Evolutionary conservation across 1,140 invertebrate genomes (phyloP), one percentile per base, ranked within the genome.

Genomic region (Hyles euphorbiae): DNA sequence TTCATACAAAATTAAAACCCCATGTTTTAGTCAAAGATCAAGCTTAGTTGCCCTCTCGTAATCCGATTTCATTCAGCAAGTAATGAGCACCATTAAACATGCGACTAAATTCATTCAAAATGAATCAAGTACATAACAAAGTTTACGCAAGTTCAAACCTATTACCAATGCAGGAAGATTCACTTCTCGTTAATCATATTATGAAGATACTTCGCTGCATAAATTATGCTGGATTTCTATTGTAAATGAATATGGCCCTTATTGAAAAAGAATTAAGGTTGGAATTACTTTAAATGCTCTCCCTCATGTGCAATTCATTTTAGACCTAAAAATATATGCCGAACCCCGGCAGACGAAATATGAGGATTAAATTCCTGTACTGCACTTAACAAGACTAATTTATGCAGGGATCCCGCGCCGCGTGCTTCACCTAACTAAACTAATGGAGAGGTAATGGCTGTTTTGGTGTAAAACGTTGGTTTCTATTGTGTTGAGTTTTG

Each of bases 281-380:
- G 34, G 74, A 66, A 61, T 74, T 73, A n/a, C 45, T 22, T 72
- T 70, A 74, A 34, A 12, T 5, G 5, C 43, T 55, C 32, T 46
- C 53, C 43, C 63, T 69, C 48, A 71, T 70, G 54, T 74, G 69
- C 70, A 70, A 76, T 79, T 72, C 60, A 72, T 71, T 71, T 66
- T 68, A 67, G 67, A 75, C 69, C 68, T 78, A 74, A 75, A 84
- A 81, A 87, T 82, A 87, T 83, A 83, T 81, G 75, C 80, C 78
- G 76, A 80, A 78, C 72, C 72, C 71, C 63, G 70, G 76, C 81
- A 88, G 78, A 85, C 83, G 83, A 86, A 88, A 87, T 87, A 87
- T 86, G 83, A 86, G 84, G 83, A 87, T 87, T 86, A 87, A 86
- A 87, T 87, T 87, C 83, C 78, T 78, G 83, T 76, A 83, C 71